Evolutionary conservation across 2,113 vertebrate genomes (phyloP).

Genomic region (Cynopterus brachyotis): DNA sequence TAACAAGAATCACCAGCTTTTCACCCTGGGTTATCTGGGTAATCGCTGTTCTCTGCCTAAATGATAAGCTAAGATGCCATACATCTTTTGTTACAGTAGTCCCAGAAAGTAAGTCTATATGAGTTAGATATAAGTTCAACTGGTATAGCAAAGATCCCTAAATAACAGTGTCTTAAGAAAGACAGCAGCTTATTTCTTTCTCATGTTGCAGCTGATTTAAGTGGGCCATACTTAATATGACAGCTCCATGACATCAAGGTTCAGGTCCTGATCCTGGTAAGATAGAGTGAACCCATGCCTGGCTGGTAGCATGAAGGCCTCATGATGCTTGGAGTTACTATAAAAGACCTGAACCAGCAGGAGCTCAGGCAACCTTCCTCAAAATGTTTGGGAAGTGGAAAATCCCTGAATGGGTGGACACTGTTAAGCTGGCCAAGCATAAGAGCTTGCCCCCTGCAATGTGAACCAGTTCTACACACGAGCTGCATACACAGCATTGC

Average conservation of each 20-base stretch:
- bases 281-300: not conserved
- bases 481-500: slow-evolving; percentile 90
- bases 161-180: not conserved
- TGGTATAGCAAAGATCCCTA: not conserved
- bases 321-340: too few relatives aligned
- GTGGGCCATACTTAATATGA: not conserved
- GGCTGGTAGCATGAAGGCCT: too few relatives aligned
- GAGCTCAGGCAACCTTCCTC: too few relatives aligned
- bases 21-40: not conserved
- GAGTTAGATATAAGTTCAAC: not conserved
- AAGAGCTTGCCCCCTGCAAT: too few relatives aligned
- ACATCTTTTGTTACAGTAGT: not conserved
- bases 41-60: not conserved
- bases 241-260: not conserved
- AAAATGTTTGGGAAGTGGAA: too few relatives aligned
- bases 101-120: not conserved
- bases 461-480: too few relatives aligned
- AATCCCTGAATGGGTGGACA: too few relatives aligned
- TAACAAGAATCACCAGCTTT: not conserved
- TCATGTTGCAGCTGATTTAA: not conserved
- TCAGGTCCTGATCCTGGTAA: not conserved
- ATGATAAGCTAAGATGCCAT: not conserved
- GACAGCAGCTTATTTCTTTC: not conserved
- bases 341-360: too few relatives aligned
- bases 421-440: too few relatives aligned